Base-by-base conservation (phyloP, 53 echinoderm and acorn worm genomes). In the Henricia sp. region DNA sequence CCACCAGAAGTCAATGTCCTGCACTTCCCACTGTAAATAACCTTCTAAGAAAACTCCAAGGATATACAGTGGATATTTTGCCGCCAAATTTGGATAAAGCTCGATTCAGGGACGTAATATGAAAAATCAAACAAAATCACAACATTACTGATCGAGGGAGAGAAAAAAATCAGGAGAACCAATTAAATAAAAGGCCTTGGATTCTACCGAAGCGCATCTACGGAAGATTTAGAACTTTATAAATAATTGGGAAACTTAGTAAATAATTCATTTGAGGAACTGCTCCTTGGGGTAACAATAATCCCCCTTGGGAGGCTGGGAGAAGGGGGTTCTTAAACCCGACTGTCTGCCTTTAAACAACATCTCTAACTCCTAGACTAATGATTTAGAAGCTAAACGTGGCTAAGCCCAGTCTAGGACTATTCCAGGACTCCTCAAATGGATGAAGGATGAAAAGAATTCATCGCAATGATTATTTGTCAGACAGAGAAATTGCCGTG, bases 41-140 rank as follows among this genome's bases (percentile, higher is more conserved):
- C 62, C 29, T 60, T 34, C 33, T 28, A 11, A 3, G 33, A 60
- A 34, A 60, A 1, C 71, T 53, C 12, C 53, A 53, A 20, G 4
- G 20, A 12, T 37, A 12, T 34, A 60, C 29, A 60, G 2, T 25
- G 70, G 73, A 34, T n/a, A n/a, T n/a, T n/a, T n/a, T n/a, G n/a
- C n/a, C n/a, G 54, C 54, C 73, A 73, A 73, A 24, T 54, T n/a
- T 30, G 73, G 73, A 73, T 73, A 42, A 54, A 73, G 4, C 52
- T 35, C 34, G 73, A 54, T 26, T 73, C 21, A 10, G 30, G 30
- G 52, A 37, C 26, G 54, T 72, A 72, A 72, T 73, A 53, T 37
- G 37, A 52, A 37, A 52, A 52, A 35, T 46, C 10, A 50, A 72
- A 32, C 51, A 52, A 44, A 52, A 37, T 54, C 52, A 23, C 5